phyloP scores from a whole-genome alignment of 2,113 vertebrate species.

The Symphodus melops region DNA sequence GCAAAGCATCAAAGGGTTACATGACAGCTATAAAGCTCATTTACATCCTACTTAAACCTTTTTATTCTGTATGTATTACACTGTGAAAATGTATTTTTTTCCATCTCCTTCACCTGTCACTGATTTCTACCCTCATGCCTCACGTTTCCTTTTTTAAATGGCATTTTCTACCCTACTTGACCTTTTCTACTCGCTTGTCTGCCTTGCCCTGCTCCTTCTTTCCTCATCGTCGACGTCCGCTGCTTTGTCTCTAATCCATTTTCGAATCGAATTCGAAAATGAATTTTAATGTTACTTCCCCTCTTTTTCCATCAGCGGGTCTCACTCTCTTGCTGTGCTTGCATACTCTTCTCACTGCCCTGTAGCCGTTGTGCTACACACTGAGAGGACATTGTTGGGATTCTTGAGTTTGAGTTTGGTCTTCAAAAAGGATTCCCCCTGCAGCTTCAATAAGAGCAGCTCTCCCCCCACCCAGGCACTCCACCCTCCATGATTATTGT shows the following conservation, averaged over 20 bases:
- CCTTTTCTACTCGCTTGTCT: background rate
- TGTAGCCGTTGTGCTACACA: constrained; percentile 41
- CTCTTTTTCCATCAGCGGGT: constrained; percentile 16
- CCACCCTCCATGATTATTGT: constrained; percentile 63
- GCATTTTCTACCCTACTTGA: constrained; percentile 1
- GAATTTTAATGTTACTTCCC: background rate
- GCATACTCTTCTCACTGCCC: constrained; percentile 34
- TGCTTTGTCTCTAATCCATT: background rate
- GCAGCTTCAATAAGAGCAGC: constrained; percentile 39
- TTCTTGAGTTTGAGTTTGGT: constrained; percentile 62
- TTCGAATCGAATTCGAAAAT: too few relatives aligned
- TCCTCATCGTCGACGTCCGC: background rate
- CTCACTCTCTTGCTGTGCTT: constrained; percentile 33
- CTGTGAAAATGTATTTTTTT: too few relatives aligned
- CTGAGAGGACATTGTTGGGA: constrained; percentile 72
- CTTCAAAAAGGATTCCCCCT: constrained; percentile 56
- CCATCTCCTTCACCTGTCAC: background rate
- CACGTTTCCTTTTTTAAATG: background rate
- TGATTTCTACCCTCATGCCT: background rate
- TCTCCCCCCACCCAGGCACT: constrained; percentile 36
- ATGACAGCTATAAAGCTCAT: too few relatives aligned
- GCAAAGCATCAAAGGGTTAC: too few relatives aligned
- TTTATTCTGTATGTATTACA: too few relatives aligned
- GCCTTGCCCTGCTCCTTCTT: background rate
- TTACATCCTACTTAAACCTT: too few relatives aligned